Conservation (phyloP, 2,113 vertebrate species). For the Cepphus grylle region DNA sequence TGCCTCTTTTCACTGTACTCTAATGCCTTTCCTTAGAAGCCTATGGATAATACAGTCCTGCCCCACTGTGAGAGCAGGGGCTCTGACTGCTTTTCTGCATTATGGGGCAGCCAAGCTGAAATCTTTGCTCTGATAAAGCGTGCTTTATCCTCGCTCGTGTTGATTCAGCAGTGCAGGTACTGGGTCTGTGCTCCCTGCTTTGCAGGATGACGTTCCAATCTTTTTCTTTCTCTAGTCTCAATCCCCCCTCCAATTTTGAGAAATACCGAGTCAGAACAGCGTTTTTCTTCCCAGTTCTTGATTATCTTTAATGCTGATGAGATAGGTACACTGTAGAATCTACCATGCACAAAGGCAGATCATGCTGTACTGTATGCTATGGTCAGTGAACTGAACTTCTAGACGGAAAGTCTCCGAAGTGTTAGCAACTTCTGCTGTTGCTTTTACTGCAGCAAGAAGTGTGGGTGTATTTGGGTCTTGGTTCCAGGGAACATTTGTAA, state of each 20-base stretch:
- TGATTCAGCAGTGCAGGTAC: neutral
- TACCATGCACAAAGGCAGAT: neutral
- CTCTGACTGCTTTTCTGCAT: neutral
- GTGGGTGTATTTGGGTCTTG: neutral
- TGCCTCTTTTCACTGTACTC: neutral
- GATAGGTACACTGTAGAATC: neutral
- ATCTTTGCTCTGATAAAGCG: neutral
- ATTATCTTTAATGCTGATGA: neutral
- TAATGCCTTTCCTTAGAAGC: neutral
- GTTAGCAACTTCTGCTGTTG: neutral
- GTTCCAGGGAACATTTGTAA: neutral
- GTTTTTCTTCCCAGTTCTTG: neutral
- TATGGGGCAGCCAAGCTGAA: neutral
- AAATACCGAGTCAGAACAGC: neutral
- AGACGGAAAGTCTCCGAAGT: neutral
- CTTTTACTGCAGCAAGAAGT: neutral
- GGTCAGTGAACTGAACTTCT: neutral
- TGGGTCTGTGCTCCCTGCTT: neutral
- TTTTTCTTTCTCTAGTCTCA: neutral
- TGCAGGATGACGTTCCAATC: neutral
- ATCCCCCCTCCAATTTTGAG: neutral
- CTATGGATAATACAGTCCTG: neutral
- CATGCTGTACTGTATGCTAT: fast-evolving
- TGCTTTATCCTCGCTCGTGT: neutral
- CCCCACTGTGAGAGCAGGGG: neutral